phyloP scores from a whole-genome alignment of 2,113 vertebrate genomes.

The Siniperca knerii region DNA sequence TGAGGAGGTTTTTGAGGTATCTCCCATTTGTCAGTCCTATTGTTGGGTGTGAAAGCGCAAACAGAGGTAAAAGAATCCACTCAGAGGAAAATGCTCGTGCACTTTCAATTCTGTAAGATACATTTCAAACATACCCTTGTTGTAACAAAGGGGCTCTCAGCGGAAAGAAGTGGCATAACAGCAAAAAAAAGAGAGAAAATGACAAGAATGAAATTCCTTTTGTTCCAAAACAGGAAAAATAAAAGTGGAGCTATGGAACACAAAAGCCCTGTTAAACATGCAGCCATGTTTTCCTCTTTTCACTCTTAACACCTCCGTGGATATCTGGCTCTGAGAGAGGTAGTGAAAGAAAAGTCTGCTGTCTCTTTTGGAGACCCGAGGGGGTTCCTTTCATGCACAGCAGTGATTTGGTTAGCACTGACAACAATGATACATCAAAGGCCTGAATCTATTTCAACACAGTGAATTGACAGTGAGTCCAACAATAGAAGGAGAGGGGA shows the following conservation, averaged over 20 bases:
- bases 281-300: conserved; percentile 50
- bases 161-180: conserved; percentile 1
- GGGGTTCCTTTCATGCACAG: conserved; percentile 72
- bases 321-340: conserved; percentile 49
- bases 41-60: conserved; percentile 50
- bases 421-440: conserved; percentile 84
- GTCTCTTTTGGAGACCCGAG: conserved; percentile 58
- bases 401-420: conserved; percentile 77
- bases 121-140: conserved; percentile 60
- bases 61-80: conserved; percentile 45
- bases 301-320: conserved; percentile 60
- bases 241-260: conserved; percentile 54
- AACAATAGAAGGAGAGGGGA: conserved; percentile 15
- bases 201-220: conserved; percentile 51
- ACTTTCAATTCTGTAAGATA: conserved; percentile 52
- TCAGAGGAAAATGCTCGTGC: conserved; percentile 2
- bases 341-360: conserved; percentile 57
- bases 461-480: conserved; percentile 39
- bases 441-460: conserved; percentile 72
- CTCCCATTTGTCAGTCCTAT: conserved; percentile 50
- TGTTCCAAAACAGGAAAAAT: conserved; percentile 50
- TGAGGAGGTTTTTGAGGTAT: conserved; percentile 50
- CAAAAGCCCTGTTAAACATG: conserved; percentile 61
- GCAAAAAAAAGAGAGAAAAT: conserved; percentile 3
- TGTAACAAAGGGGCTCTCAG: conserved; percentile 46